These are phyloP conservation scores for Deilephila elpenor DNA, from an alignment of 2,888 invertebrate genomes.

Conservation along the genomic window DNA sequence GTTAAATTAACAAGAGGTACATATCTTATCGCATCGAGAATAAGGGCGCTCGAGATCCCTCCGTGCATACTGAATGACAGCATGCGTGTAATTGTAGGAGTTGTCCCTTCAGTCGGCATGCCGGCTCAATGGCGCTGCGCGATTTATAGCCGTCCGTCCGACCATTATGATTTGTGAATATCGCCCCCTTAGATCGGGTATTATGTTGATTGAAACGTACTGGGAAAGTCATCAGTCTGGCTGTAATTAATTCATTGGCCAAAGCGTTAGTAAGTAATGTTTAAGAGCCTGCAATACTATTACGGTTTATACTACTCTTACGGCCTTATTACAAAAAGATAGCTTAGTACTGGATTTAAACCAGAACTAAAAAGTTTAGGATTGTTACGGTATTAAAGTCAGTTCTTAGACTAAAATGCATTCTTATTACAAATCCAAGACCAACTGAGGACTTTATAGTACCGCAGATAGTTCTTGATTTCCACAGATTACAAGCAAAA, in stretches of 20 bases:
- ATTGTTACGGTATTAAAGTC: too few relatives aligned
- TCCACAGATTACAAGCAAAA: too few relatives aligned
- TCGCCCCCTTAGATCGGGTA: background rate
- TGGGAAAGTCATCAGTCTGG: background rate
- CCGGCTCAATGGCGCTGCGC: constrained; percentile 15
- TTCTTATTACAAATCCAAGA: too few relatives aligned
- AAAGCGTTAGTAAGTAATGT: background rate
- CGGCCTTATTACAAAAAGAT: too few relatives aligned
- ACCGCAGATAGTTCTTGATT: too few relatives aligned
- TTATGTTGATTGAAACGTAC: constrained; percentile 10
- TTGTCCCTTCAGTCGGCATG: constrained; percentile 22
- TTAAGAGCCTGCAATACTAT: too few relatives aligned
- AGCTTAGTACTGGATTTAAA: too few relatives aligned
- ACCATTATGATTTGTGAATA: background rate
- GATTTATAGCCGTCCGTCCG: constrained; percentile 19
- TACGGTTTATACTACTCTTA: too few relatives aligned
- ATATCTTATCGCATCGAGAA: background rate
- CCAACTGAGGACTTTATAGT: too few relatives aligned
- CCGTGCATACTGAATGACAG: constrained; percentile 19
- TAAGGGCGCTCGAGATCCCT: background rate
- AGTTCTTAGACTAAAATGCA: too few relatives aligned
- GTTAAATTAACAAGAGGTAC: too few relatives aligned
- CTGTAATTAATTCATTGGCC: background rate
- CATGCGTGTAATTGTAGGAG: constrained; percentile 29
- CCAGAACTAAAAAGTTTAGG: too few relatives aligned